These are phyloP conservation scores for Catocala sponsa DNA, from an alignment of 2,888 invertebrate genomes.

Conservation along the genomic window DNA sequence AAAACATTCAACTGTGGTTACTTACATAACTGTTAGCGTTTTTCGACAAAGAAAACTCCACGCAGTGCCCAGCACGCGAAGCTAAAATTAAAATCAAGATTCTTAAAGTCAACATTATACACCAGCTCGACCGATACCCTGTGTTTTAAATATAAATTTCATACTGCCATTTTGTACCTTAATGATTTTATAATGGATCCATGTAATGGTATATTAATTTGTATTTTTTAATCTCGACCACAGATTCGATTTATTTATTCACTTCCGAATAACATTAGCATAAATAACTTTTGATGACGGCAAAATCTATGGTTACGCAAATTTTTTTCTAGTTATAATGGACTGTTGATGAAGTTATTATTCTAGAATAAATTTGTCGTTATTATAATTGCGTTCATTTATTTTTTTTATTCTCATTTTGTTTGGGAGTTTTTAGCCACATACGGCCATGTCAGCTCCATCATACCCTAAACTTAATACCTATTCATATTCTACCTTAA, in stretches of 20 bases:
- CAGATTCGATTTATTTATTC: slow-evolving; percentile 23
- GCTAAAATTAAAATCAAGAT: slow-evolving; percentile 38
- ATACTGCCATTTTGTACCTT: slow-evolving; percentile 25
- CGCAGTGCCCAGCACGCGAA: slow-evolving; percentile 19
- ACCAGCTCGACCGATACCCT: slow-evolving; percentile 16
- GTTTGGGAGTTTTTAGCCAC: too few relatives aligned
- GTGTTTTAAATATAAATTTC: slow-evolving; percentile 31
- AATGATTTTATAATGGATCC: slow-evolving; percentile 42
- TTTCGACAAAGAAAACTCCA: slow-evolving; percentile 45
- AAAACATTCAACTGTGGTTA: slow-evolving; percentile 7
- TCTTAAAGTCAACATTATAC: slow-evolving; percentile 37
- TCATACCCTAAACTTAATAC: too few relatives aligned
- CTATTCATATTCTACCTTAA: too few relatives aligned
- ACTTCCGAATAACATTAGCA: slow-evolving; percentile 22
- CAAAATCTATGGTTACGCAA: background rate
- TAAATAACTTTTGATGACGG: slow-evolving; percentile 18
- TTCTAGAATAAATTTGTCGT: too few relatives aligned
- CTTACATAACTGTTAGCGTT: slow-evolving; percentile 61
- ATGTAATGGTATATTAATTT: slow-evolving; percentile 35
- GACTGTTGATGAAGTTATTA: too few relatives aligned
- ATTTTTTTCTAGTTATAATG: background rate
- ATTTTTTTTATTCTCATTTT: too few relatives aligned
- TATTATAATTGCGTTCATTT: too few relatives aligned
- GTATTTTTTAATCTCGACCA: slow-evolving; percentile 18
- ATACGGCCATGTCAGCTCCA: too few relatives aligned